phyloP scores from a whole-genome alignment of 2,113 vertebrate species.

The Sylvia atricapilla region DNA sequence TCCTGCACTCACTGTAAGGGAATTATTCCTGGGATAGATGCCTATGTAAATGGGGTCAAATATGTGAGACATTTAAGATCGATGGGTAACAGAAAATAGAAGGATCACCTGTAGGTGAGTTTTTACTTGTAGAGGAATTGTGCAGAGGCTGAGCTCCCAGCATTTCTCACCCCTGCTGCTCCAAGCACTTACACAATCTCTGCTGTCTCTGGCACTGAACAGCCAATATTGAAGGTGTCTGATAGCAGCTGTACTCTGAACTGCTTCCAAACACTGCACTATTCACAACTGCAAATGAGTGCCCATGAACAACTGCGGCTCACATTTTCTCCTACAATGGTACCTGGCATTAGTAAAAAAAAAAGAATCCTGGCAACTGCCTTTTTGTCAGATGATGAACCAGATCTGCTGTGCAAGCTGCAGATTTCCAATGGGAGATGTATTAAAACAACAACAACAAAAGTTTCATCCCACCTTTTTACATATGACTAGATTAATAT shows the following conservation, averaged over 20 bases:
- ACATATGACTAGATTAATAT: background rate
- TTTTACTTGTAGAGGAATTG: background rate
- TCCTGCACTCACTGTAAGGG: background rate
- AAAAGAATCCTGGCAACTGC: background rate
- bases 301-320: background rate
- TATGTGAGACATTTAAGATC: background rate
- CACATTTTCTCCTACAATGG: background rate
- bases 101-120: fast-evolving
- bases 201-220: background rate
- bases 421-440: background rate
- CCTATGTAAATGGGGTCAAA: slow-evolving; percentile 7
- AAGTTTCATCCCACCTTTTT: background rate
- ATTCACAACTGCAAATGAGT: background rate
- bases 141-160: background rate
- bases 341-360: background rate
- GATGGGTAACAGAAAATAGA: background rate
- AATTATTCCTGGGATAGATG: slow-evolving; percentile 2
- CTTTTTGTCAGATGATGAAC: background rate
- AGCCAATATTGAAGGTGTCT: background rate
- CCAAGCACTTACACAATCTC: background rate
- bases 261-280: background rate
- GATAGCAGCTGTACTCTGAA: background rate
- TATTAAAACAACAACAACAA: background rate
- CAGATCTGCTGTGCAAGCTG: background rate
- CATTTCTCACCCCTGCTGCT: background rate